Evolutionary conservation across 2,797 vertebrate genomes (phyloP).

Genomic region (Gambusia yucatana): DNA sequence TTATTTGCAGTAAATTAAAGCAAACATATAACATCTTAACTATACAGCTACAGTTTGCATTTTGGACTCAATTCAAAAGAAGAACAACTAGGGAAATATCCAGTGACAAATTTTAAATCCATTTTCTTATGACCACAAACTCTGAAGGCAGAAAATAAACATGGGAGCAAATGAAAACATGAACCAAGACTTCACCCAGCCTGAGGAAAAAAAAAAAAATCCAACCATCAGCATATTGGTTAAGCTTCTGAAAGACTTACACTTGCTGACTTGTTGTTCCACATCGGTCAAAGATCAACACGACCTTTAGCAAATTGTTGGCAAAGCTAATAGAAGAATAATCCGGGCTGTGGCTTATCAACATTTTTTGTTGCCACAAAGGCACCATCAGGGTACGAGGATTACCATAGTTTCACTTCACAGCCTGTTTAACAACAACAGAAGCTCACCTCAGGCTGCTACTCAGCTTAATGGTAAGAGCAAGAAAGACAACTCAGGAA

Average conservation of each 20-base stretch:
- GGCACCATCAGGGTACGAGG: constrained; percentile 36
- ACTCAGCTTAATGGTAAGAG: constrained; percentile 29
- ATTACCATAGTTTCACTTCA: constrained; percentile 42
- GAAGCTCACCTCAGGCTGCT: constrained; percentile 36
- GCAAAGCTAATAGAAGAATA: neutral
- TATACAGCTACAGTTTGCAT: neutral
- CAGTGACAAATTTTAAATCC: constrained; percentile 1
- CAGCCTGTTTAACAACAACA: constrained; percentile 24
- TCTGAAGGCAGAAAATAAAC: constrained; percentile 9
- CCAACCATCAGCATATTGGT: neutral
- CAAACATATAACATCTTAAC: neutral
- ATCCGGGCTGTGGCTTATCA: neutral
- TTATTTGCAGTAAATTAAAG: constrained; percentile 1
- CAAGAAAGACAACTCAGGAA: constrained; percentile 20
- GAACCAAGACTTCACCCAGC: neutral
- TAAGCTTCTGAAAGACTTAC: constrained; percentile 18
- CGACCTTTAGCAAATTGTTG: neutral
- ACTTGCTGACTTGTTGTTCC: constrained; percentile 17
- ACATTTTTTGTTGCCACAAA: constrained; percentile 24
- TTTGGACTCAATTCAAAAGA: neutral
- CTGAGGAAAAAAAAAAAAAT: constrained; percentile 9
- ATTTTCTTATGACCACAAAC: constrained; percentile 3
- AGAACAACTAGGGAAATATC: constrained; percentile 9
- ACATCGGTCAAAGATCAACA: constrained; percentile 18
- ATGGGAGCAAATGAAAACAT: constrained; percentile 15